Conservation (phyloP, 2,113 vertebrate species). For the Microtus ochrogaster region DNA sequence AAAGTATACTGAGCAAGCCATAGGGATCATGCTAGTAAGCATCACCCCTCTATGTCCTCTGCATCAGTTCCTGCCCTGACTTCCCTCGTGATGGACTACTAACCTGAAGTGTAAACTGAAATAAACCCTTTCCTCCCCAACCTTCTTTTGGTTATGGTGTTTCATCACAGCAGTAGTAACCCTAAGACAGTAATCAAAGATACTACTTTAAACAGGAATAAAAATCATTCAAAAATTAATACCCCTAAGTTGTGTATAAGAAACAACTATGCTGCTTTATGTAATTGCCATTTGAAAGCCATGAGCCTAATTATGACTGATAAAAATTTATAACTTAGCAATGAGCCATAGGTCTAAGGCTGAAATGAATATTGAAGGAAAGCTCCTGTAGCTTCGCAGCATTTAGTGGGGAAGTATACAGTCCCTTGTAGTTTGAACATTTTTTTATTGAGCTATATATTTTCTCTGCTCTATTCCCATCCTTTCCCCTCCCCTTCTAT, state of each 20-base stretch:
- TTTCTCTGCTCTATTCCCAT: no score
- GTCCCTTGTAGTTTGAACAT: not conserved
- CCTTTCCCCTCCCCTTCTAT: no score
- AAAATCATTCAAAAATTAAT: not conserved
- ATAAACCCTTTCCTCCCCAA: not conserved
- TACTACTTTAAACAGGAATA: not conserved
- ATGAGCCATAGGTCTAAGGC: not conserved
- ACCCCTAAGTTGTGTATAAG: not conserved
- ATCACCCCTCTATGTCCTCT: not conserved
- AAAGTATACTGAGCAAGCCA: not conserved
- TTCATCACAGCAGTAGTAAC: not conserved
- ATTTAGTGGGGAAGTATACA: not conserved
- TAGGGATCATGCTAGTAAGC: not conserved
- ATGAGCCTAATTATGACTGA: not conserved
- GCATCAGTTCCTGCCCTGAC: not conserved
- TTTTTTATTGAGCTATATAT: no score
- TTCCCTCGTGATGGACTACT: not conserved
- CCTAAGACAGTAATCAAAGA: not conserved
- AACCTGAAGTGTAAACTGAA: not conserved
- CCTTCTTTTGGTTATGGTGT: not conserved
- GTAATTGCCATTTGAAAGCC: not conserved
- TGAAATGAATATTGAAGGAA: slow-evolving; percentile 2
- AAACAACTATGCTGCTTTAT: not conserved
- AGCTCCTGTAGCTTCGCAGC: not conserved
- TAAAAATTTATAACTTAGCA: not conserved